Evolutionary conservation across 2,113 vertebrate species (phyloP).

Genomic region (Calidris pugnax): DNA sequence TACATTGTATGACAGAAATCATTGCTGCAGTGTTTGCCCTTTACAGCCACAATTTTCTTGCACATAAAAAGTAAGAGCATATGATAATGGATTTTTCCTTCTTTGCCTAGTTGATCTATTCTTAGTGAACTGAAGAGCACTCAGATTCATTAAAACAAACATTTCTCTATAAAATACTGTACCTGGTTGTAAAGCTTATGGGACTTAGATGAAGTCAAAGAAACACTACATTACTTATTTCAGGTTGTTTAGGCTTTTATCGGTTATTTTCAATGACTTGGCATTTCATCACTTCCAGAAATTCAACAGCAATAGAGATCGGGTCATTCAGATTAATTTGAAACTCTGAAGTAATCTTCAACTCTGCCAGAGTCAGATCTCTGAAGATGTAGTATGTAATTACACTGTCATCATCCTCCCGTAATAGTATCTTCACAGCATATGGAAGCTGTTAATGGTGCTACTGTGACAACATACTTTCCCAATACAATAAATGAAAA

Average conservation of each 20-base stretch:
- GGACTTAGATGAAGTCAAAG: not conserved
- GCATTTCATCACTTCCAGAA: constrained; percentile 63
- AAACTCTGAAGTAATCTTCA: constrained; percentile 58
- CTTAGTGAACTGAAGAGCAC: not conserved
- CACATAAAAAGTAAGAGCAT: not conserved
- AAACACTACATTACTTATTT: constrained; percentile 35
- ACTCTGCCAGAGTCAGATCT: constrained; percentile 27
- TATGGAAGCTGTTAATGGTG: constrained; percentile 54
- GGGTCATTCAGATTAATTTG: constrained; percentile 69
- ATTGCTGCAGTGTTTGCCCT: not conserved
- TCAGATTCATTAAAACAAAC: constrained; percentile 12
- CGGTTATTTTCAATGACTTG: constrained; percentile 43
- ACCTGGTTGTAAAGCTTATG: not conserved
- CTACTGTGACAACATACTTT: constrained; percentile 22
- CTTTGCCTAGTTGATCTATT: not conserved
- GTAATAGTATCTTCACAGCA: not conserved
- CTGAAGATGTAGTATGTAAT: constrained; percentile 60
- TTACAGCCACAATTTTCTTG: not conserved
- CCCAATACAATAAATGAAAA: constrained; percentile 54
- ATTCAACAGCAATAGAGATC: constrained; percentile 52
- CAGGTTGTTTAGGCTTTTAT: constrained; percentile 40
- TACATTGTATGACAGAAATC: not conserved
- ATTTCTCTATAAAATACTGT: constrained; percentile 16
- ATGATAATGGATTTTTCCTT: not conserved
- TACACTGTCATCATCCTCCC: constrained; percentile 11